A percentile compares a stretch with the other conserved stretches of the same genome.
Conservation (phyloP, 1,140 invertebrate genomes). For the Akabosia matsudoensis region DNA sequence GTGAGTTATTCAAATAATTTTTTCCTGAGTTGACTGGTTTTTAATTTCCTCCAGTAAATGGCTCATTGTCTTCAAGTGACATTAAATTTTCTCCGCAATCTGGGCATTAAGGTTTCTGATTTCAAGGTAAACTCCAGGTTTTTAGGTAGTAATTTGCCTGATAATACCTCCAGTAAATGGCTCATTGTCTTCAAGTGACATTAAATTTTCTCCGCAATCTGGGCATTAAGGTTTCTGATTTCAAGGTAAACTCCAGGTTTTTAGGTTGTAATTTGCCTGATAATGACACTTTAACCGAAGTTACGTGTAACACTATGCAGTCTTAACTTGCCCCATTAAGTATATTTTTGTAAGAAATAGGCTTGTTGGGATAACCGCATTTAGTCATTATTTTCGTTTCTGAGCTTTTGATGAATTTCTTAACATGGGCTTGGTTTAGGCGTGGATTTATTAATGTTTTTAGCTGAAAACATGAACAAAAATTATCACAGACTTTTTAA, state of each 20-base stretch:
- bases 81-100: background rate
- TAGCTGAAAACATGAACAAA: no score
- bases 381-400: no score
- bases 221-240: background rate
- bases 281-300: conserved; percentile 19
- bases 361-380: no score
- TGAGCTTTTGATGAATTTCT: no score
- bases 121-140: background rate
- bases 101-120: background rate
- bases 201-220: background rate
- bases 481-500: background rate
- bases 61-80: background rate
- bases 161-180: background rate
- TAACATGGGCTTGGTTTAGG: no score
- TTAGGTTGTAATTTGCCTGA: conserved; percentile 7
- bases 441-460: no score
- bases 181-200: background rate
- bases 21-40: no score
- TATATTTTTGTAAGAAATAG: no score
- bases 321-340: background rate
- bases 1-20: no score
- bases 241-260: conserved; percentile 7
- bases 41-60: background rate
- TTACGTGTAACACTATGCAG: background rate
- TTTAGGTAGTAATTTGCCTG: background rate